phyloP scores from a whole-genome alignment of 2,888 invertebrate species.

The Griposia aprilina region DNA sequence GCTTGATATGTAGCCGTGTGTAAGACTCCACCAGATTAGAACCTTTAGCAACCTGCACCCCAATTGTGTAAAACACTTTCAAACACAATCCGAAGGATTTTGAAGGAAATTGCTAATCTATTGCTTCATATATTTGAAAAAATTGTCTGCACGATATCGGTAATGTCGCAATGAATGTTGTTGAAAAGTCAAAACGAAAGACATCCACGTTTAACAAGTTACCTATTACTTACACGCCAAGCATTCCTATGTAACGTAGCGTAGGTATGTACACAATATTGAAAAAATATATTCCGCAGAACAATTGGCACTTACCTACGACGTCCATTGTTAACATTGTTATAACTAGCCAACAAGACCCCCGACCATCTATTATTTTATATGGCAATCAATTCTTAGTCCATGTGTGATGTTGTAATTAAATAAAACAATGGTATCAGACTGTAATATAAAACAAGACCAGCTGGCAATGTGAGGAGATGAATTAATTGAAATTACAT shows the following conservation, averaged over 20 bases:
- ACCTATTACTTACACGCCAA: background rate
- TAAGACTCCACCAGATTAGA: too few relatives aligned
- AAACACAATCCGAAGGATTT: background rate
- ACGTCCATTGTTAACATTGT: slow-evolving; percentile 48
- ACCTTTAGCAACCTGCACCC: background rate
- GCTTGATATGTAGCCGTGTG: background rate
- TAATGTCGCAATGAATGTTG: background rate
- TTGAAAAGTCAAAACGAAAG: background rate
- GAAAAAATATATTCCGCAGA: slow-evolving; percentile 34
- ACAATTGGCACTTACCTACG: slow-evolving; percentile 50
- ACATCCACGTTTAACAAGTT: background rate
- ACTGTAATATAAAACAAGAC: background rate
- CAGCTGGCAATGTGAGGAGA: background rate
- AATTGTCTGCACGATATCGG: background rate
- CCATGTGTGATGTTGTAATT: slow-evolving; percentile 12
- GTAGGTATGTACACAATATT: slow-evolving; percentile 10
- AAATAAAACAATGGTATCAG: slow-evolving; percentile 17
- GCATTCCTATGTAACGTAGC: background rate
- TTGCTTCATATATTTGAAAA: background rate
- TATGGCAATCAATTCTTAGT: slow-evolving; percentile 19
- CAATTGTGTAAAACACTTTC: background rate
- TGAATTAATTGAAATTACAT: background rate
- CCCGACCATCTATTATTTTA: slow-evolving; percentile 23
- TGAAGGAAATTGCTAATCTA: background rate
- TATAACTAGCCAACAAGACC: background rate